Percentiles rank a stretch among this genome's conserved stretches.
Evolutionary conservation across 1,140 invertebrate genomes (phyloP).

Genomic region (Drosophila dunni): DNA sequence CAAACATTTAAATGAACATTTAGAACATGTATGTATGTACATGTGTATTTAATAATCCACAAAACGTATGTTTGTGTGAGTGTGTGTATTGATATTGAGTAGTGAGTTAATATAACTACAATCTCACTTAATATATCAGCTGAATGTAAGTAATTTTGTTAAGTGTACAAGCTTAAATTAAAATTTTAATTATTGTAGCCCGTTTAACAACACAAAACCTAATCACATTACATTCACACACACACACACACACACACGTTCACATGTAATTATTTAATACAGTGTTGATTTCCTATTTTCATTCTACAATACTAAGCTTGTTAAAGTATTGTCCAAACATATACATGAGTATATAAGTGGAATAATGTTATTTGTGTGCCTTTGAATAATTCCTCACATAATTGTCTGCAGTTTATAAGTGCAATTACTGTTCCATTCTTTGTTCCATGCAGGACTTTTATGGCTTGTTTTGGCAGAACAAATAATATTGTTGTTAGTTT

Average conservation of each 20-base stretch:
- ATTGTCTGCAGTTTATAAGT: not conserved
- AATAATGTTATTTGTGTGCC: not conserved
- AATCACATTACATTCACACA: slow-evolving; percentile 1
- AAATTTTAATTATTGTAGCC: slow-evolving; percentile 1
- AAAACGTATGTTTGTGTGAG: not conserved
- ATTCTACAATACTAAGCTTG: not conserved
- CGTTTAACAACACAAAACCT: slow-evolving; percentile 19
- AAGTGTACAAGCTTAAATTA: slow-evolving; percentile 7
- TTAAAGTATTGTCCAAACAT: not conserved
- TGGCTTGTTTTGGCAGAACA: slow-evolving; percentile 43
- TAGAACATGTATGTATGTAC: too few species aligned
- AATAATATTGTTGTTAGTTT: slow-evolving; percentile 29
- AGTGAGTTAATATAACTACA: not conserved
- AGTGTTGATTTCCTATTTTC: not conserved
- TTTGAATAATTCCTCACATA: not conserved
- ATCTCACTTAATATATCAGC: not conserved
- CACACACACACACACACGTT: not conserved
- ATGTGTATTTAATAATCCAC: too few species aligned
- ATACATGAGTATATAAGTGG: not conserved
- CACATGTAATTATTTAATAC: not conserved
- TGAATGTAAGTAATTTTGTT: slow-evolving; percentile 8
- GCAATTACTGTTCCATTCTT: not conserved
- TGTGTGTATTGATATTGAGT: not conserved
- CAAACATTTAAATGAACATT: too few species aligned
- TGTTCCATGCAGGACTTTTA: slow-evolving; percentile 35